Base-by-base conservation (phyloP, 30 jellyfish, hydroid and myxozoan species). In the Hydractinia symbiolongicarpus region DNA sequence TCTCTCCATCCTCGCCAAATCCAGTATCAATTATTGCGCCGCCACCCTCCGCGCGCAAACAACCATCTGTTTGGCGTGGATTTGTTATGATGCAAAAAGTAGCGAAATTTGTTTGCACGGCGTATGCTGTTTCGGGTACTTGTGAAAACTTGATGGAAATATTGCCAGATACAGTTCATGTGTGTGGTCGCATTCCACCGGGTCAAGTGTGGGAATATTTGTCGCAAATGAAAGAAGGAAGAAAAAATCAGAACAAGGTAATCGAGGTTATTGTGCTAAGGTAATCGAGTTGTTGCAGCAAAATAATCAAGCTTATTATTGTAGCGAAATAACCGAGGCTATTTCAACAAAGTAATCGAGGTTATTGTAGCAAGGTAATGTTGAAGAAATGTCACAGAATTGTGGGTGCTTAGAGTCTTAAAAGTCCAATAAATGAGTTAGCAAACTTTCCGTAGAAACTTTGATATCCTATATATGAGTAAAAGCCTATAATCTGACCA, bases 171-270 rank as follows among this genome's bases (percentile, higher is more conserved):
- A 91, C 96, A 61, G 57, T 86, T 20, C 95, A 91, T 8, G 73
- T 91, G 52, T 91, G 95, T 61, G 98, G 98, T 5, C 81, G 98
- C 21, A 91, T 91, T 66, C 70, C 84, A 13, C 98, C 84, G 13
- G 95, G 83, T 17, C 96, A 91, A 74, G 98, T 91, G 21, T 91
- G 98, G 98, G 98, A 91, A 76, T 91, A 91, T 76, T 70, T 91
- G 16, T 79, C 52, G 51, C 98, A 91, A 76, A 73, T 91, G 82
- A 91, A 91, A 55, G 57, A 61, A 54, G 85, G 85, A 54, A 53
- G 85, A 13, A 77, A 77, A 77, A 71, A 71, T 50, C 80, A 71
- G 16, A 74, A 74, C 79, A 77, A 77, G 85, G 85, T 77, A 60
- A 6, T 16, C 69, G 69, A 30, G 44, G 44, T 30, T 30, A 30